phyloP scores from a whole-genome alignment of 2,888 invertebrate genomes.

The Bellardia pandia region DNA sequence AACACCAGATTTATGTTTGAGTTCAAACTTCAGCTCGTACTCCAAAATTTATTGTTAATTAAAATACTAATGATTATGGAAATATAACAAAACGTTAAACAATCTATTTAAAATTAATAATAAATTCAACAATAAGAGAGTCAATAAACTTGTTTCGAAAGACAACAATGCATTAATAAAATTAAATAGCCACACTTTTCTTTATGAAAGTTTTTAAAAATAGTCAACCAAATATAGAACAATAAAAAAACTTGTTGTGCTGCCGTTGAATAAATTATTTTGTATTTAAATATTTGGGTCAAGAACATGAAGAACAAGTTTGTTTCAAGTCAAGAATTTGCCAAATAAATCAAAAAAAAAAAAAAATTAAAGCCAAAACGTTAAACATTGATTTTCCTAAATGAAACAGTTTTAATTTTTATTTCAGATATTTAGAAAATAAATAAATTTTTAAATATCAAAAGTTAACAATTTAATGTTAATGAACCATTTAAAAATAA shows the following conservation, averaged over 20 bases:
- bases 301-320: conserved; percentile 45
- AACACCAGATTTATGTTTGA: not conserved
- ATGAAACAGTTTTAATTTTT: conserved; percentile 8
- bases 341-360: not conserved
- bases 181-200: not conserved
- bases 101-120: conserved; percentile 5
- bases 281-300: conserved; percentile 58
- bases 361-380: not conserved
- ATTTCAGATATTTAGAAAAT: not conserved
- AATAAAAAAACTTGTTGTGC: not conserved
- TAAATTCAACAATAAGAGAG: conserved; percentile 16
- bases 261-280: conserved; percentile 28
- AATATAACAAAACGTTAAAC: conserved; percentile 26
- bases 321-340: not conserved
- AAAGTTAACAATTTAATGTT: conserved; percentile 22
- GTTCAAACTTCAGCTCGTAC: not conserved
- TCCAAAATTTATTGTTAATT: not conserved
- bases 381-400: conserved; percentile 14
- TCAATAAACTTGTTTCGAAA: conserved; percentile 59
- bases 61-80: conserved; percentile 14
- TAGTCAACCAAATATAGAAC: not conserved
- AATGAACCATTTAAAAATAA: conserved; percentile 60
- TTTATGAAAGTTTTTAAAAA: conserved; percentile 39
- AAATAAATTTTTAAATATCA: not conserved
- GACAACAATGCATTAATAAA: not conserved